A percentile compares a stretch with the other conserved stretches of the same genome.
phyloP scores from a whole-genome alignment of 2,797 vertebrate genomes.

The Myotis findleyi region DNA sequence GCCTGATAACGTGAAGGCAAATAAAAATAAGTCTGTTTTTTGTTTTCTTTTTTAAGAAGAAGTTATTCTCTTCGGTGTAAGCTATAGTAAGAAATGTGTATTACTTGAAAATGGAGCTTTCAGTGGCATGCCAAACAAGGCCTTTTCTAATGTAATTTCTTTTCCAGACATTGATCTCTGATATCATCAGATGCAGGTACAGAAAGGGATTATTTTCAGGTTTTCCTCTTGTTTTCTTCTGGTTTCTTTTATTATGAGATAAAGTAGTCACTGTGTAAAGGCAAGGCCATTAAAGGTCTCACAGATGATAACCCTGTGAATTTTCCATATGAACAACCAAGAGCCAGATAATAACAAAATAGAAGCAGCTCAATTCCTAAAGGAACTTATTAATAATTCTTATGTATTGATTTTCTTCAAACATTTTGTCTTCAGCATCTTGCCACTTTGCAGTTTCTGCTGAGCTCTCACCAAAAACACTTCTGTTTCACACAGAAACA shows the following conservation, averaged over 20 bases:
- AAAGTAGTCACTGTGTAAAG: constrained; percentile 11
- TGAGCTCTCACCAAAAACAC: not conserved
- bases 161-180: not conserved
- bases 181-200: not conserved
- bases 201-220: constrained; percentile 51
- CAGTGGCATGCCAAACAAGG: not conserved
- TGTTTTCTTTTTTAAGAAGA: constrained; percentile 11
- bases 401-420: constrained; percentile 40
- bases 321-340: constrained; percentile 33
- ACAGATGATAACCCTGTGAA: constrained; percentile 11
- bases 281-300: constrained; percentile 17
- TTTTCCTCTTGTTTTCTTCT: not conserved
- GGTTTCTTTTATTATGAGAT: not conserved
- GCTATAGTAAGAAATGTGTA: not conserved
- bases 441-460: not conserved
- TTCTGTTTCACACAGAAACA: not conserved
- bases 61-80: not conserved
- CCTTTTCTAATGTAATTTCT: not conserved
- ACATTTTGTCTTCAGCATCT: not conserved
- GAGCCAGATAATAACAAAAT: constrained; percentile 42
- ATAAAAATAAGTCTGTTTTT: not conserved
- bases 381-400: constrained; percentile 54
- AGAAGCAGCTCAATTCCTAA: not conserved
- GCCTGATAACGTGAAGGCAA: constrained; percentile 11
- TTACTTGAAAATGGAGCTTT: constrained; percentile 4